Conservation (phyloP, 2,888 invertebrate genomes). For the Tipula confusa region DNA sequence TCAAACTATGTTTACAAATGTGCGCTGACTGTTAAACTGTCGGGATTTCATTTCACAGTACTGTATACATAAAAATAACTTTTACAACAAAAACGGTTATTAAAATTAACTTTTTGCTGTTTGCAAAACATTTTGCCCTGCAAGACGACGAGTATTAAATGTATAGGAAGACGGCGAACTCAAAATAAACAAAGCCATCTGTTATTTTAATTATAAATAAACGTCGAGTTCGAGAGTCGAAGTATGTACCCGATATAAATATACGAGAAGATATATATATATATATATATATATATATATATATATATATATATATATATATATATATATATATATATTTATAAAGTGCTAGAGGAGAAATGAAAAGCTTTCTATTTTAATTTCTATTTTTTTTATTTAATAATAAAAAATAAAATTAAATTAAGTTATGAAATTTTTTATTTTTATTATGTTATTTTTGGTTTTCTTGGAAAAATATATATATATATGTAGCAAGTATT, state of each 20-base stretch:
- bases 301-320: no score
- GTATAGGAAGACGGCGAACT: neutral
- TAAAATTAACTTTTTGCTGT: neutral
- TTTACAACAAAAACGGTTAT: neutral
- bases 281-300: no score
- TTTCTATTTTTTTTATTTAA: neutral
- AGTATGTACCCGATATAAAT: neutral
- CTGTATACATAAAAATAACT: neutral
- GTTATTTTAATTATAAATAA: conserved; percentile 12
- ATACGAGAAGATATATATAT: no score
- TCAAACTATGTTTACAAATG: no score
- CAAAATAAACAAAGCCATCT: conserved; percentile 3
- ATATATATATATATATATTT: no score
- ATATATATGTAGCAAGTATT: no score
- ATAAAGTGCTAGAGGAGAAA: neutral
- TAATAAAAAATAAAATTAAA: neutral
- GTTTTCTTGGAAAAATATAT: neutral
- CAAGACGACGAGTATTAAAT: neutral
- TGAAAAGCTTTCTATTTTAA: neutral
- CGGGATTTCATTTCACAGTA: no score
- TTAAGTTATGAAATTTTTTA: neutral
- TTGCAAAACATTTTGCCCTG: neutral
- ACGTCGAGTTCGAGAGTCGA: neutral
- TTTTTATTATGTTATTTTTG: no score
- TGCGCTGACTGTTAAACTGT: no score